Percentiles rank a stretch among this genome's conserved stretches.
Evolutionary conservation across 2,113 vertebrate species (phyloP).

Genomic region (Caranx melampygus): DNA sequence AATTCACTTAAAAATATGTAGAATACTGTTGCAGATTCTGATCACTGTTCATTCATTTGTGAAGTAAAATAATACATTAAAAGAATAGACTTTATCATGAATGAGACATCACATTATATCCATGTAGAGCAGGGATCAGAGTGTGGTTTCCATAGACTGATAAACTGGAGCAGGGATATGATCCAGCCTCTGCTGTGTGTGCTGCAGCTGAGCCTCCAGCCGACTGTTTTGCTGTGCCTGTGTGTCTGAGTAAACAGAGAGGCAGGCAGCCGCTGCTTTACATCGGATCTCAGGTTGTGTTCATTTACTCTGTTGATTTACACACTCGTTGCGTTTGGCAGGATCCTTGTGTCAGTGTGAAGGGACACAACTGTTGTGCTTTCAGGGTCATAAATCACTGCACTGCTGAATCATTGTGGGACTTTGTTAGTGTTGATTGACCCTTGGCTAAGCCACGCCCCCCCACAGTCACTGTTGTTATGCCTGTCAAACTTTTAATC

Average conservation of each 20-base stretch:
- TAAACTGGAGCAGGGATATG: not conserved
- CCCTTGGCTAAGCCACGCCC: conserved; percentile 18
- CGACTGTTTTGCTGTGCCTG: conserved; percentile 22
- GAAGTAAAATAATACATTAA: too few species aligned
- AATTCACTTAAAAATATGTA: not conserved
- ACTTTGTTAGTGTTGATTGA: conserved; percentile 21
- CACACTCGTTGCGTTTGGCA: conserved; percentile 57
- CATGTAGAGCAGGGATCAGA: not conserved
- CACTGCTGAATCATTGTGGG: conserved; percentile 16
- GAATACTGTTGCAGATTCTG: too few species aligned
- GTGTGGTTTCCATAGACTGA: not conserved
- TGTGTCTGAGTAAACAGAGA: conserved; percentile 50
- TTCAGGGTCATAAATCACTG: conserved; percentile 52
- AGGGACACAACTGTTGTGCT: conserved; percentile 46
- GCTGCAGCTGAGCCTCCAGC: conserved; percentile 7
- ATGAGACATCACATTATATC: not conserved
- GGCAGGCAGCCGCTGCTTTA: conserved; percentile 33
- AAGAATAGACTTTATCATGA: too few species aligned
- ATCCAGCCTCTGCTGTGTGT: conserved; percentile 12
- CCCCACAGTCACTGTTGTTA: not conserved
- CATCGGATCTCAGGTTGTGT: conserved; percentile 59
- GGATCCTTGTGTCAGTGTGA: conserved; percentile 57
- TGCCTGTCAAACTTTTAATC: not conserved
- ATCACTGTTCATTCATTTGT: too few species aligned
- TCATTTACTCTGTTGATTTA: conserved; percentile 74